These are phyloP conservation scores for Mycogona germanica DNA, from an alignment of 2,888 invertebrate genomes.

Conservation along the genomic window DNA sequence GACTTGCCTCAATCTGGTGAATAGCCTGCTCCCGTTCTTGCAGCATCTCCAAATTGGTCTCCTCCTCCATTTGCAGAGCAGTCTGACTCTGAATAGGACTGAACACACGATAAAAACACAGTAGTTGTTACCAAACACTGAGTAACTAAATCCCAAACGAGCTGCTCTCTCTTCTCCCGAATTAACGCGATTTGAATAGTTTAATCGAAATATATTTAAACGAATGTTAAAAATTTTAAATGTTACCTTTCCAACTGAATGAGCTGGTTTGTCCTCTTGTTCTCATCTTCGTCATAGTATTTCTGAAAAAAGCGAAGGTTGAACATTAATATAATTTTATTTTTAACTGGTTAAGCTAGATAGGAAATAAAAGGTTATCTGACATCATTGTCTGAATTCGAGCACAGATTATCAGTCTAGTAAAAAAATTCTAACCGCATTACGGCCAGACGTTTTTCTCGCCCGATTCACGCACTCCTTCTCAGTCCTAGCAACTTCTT, in stretches of 20 bases:
- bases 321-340: slow-evolving; percentile 33
- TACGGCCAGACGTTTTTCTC: slow-evolving; percentile 6
- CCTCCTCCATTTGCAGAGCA: slow-evolving; percentile 59
- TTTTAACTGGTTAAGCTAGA: no score
- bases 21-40: slow-evolving; percentile 85
- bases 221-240: not conserved
- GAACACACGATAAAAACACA: slow-evolving; percentile 42
- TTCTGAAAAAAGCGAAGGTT: slow-evolving; percentile 41
- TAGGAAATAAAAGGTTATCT: no score
- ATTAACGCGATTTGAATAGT: not conserved
- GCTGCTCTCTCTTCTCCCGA: not conserved
- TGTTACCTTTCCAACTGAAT: slow-evolving; percentile 18
- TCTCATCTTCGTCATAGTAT: not conserved
- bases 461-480: slow-evolving; percentile 64
- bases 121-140: not conserved
- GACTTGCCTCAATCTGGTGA: slow-evolving; percentile 67
- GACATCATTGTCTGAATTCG: not conserved
- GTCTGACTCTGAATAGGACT: slow-evolving; percentile 49
- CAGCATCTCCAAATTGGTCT: slow-evolving; percentile 65
- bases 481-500: slow-evolving; percentile 77
- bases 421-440: no score
- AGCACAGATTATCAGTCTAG: not conserved
- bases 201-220: not conserved
- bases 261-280: slow-evolving; percentile 7
- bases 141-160: not conserved